Conservation (phyloP, 2,113 vertebrate genomes). For the Asarcornis scutulata region DNA sequence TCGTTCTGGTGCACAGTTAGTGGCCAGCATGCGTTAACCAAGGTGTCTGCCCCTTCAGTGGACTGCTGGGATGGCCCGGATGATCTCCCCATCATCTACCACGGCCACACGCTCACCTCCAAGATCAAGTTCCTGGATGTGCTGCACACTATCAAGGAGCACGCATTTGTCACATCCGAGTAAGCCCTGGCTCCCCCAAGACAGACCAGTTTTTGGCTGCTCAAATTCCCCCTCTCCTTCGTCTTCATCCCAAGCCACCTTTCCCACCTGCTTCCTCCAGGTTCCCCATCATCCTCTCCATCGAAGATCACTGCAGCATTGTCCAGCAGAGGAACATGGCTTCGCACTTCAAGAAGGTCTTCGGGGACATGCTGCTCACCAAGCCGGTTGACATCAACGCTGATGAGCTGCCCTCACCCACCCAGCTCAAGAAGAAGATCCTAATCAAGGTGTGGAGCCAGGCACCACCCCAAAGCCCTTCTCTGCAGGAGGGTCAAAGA, state of each 20-base stretch:
- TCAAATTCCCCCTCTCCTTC: background rate
- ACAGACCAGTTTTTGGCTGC: background rate
- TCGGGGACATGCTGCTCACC: conserved; percentile 88
- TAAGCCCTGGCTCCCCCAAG: background rate
- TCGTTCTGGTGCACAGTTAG: accelerated
- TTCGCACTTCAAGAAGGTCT: conserved; percentile 88
- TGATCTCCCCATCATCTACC: conserved; percentile 90
- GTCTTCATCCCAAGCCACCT: background rate
- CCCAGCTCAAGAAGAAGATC: conserved; percentile 88
- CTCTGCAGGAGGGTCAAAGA: background rate
- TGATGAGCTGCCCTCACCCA: conserved; percentile 84
- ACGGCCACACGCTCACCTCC: conserved; percentile 88
- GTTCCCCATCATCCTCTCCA: conserved; percentile 88
- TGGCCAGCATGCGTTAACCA: background rate
- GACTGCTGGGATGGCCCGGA: conserved; percentile 91
- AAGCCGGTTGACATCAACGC: conserved; percentile 84
- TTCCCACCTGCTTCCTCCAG: conserved; percentile 50
- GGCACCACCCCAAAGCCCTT: background rate
- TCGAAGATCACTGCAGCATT: conserved; percentile 90
- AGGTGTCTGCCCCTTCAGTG: conserved; percentile 69
- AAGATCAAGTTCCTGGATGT: conserved; percentile 92
- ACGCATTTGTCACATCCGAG: conserved; percentile 87
- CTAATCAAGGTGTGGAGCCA: conserved; percentile 83
- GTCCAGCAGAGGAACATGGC: conserved; percentile 93
- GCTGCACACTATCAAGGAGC: conserved; percentile 88